Evolutionary conservation across 2,888 invertebrate species (phyloP).

Genomic region (Metalampra italica): DNA sequence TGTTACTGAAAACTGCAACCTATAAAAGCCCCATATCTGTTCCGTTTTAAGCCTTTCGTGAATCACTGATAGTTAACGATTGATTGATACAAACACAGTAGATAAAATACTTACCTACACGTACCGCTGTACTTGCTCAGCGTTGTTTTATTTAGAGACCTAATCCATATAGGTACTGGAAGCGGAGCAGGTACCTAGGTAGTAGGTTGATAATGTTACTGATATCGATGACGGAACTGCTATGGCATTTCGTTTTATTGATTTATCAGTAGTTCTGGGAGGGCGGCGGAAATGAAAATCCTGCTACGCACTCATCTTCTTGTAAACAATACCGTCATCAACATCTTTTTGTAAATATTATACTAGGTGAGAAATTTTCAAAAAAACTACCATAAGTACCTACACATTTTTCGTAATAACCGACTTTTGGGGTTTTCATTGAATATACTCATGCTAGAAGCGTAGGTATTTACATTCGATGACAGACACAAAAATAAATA

Average conservation of each 20-base stretch:
- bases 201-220: conserved; percentile 26
- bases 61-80: conserved; percentile 2
- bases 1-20: not conserved
- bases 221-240: conserved; percentile 40
- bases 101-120: not conserved
- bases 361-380: no score
- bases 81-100: conserved; percentile 3
- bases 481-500: no score
- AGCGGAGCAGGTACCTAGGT: not conserved
- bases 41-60: not conserved
- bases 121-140: not conserved
- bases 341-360: not conserved
- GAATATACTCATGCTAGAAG: no score
- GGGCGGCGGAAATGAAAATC: conserved; percentile 14
- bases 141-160: not conserved
- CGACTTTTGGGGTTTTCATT: no score
- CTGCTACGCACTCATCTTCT: not conserved
- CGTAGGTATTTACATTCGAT: no score
- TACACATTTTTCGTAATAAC: no score
- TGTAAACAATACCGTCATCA: not conserved
- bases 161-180: not conserved
- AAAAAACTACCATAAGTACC: no score
- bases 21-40: conserved; percentile 1
- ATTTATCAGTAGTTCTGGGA: conserved; percentile 31
- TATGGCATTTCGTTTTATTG: conserved; percentile 34